Percentiles rank a stretch among this genome's conserved stretches.
phyloP scores from a whole-genome alignment of 2,888 invertebrate genomes.

The Dexiosoma caninum region DNA sequence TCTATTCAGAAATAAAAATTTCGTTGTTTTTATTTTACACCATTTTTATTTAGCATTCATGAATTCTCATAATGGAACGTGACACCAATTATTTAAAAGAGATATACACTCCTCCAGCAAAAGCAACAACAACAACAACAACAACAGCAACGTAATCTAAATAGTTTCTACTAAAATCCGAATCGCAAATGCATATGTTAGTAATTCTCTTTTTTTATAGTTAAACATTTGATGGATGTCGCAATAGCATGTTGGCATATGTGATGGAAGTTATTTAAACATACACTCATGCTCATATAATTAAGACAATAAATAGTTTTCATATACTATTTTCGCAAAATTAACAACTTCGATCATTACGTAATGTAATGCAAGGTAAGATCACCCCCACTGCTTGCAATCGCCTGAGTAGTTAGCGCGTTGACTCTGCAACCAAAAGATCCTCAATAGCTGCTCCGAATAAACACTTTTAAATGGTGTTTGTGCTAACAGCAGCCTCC shows the following conservation, averaged over 20 bases:
- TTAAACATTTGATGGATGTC: slow-evolving; percentile 23
- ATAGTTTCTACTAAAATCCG: slow-evolving; percentile 29
- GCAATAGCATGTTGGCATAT: neutral
- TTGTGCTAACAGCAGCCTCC: too few species aligned
- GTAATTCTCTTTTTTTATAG: neutral
- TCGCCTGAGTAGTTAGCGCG: too few species aligned
- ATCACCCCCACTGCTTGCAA: too few species aligned
- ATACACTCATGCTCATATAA: too few species aligned
- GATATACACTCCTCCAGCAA: neutral
- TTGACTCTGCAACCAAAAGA: too few species aligned
- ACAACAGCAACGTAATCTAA: neutral
- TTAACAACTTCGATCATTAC: too few species aligned
- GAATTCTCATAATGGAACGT: slow-evolving; percentile 48
- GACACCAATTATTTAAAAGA: slow-evolving; percentile 61
- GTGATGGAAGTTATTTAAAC: too few species aligned
- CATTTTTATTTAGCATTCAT: slow-evolving; percentile 44
- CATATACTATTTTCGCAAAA: too few species aligned
- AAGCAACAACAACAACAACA: neutral
- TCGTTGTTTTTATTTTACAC: slow-evolving; percentile 19
- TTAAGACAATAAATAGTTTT: too few species aligned
- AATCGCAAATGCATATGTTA: slow-evolving; percentile 2
- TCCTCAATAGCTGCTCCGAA: too few species aligned
- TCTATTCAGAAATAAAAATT: slow-evolving; percentile 12
- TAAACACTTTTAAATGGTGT: too few species aligned
- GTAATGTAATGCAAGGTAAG: too few species aligned